These are phyloP conservation scores for Epizoanthus illoricatus DNA, from an alignment of 92 coral and sea anemone genomes.

Conservation along the genomic window DNA sequence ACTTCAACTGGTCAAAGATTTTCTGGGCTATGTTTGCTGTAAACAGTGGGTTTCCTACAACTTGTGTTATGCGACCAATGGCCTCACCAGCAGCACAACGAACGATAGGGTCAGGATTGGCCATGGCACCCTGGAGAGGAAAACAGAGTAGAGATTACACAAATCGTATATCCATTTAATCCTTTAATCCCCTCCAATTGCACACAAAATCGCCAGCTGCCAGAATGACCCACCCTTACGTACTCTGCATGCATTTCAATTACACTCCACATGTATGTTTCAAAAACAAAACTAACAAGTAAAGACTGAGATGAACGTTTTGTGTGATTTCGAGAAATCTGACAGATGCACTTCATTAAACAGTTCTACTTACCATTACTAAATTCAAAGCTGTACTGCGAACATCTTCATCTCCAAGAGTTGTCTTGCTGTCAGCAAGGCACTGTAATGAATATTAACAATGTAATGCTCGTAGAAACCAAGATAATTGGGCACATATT, in stretches of 20 bases:
- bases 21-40: slow-evolving; percentile 93
- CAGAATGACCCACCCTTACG: too few relatives aligned
- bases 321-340: too few relatives aligned
- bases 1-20: slow-evolving; percentile 91
- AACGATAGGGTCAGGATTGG: slow-evolving; percentile 93
- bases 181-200: too few relatives aligned
- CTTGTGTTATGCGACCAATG: slow-evolving; percentile 97
- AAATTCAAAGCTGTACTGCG: slow-evolving; percentile 87
- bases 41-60: slow-evolving; percentile 91
- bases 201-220: too few relatives aligned
- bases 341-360: too few relatives aligned
- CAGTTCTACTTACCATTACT: slow-evolving; percentile 72
- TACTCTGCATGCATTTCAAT: too few relatives aligned
- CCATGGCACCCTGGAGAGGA: slow-evolving; percentile 78
- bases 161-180: not conserved
- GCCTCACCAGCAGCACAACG: slow-evolving; percentile 99
- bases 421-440: slow-evolving; percentile 86
- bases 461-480: not conserved
- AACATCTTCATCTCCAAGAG: slow-evolving; percentile 96
- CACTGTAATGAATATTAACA: slow-evolving; percentile 40
- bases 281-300: too few relatives aligned
- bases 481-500: not conserved
- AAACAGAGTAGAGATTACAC: not conserved
- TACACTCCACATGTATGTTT: too few relatives aligned
- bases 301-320: too few relatives aligned